Evolutionary conservation across 2,888 invertebrate genomes (phyloP).

Genomic region (Drosophila planitibia): DNA sequence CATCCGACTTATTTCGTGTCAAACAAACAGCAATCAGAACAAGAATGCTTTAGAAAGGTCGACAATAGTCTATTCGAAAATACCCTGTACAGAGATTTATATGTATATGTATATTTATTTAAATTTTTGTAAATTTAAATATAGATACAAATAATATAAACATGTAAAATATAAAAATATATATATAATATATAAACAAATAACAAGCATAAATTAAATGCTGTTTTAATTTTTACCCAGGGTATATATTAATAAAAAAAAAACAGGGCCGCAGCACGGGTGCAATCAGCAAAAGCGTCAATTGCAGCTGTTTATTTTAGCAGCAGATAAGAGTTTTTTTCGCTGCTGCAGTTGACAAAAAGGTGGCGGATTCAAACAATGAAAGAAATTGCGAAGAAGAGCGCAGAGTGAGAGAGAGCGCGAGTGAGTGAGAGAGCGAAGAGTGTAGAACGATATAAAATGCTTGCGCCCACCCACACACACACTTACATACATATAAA

Average conservation of each 20-base stretch:
- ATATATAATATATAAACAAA: background rate
- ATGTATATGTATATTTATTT: background rate
- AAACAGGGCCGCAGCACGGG: background rate
- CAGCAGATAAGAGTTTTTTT: background rate
- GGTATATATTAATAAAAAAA: background rate
- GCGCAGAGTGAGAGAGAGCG: background rate
- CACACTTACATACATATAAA: conserved; percentile 11
- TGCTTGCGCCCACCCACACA: conserved; percentile 27
- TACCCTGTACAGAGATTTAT: background rate
- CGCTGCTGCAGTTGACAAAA: background rate
- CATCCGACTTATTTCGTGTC: background rate
- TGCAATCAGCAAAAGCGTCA: background rate
- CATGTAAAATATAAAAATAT: background rate
- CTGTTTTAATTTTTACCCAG: background rate
- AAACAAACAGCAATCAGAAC: background rate
- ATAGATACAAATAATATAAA: background rate
- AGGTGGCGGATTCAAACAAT: conserved; percentile 1
- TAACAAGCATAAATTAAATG: background rate
- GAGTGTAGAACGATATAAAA: conserved; percentile 9
- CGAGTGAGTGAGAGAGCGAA: background rate
- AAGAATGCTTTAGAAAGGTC: background rate
- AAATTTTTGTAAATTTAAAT: background rate
- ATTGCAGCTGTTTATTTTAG: background rate
- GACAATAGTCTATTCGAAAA: background rate
- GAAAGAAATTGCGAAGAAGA: background rate